phyloP scores from a whole-genome alignment of 2,888 invertebrate genomes.

The Drosophila mercatorum region DNA sequence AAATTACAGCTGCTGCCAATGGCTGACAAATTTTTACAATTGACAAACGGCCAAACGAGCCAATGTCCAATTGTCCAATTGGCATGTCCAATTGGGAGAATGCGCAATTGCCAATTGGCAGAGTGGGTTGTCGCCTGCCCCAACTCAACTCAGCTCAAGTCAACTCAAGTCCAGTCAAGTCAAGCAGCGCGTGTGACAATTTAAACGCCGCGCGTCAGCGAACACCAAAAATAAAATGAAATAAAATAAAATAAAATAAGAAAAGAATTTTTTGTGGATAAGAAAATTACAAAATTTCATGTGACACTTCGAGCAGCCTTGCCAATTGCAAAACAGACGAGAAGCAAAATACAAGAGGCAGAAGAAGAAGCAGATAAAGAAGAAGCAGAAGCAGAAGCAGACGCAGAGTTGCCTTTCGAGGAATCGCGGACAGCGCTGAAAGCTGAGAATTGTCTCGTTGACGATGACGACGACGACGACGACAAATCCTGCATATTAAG shows the following conservation, averaged over 20 bases:
- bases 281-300: slow-evolving; percentile 80
- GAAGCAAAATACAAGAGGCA: slow-evolving; percentile 25
- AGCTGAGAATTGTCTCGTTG: slow-evolving; percentile 12
- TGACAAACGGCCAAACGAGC: slow-evolving; percentile 30
- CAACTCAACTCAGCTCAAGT: background rate
- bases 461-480: background rate
- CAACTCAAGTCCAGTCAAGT: background rate
- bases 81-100: slow-evolving; percentile 12
- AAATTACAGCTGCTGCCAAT: slow-evolving; percentile 70
- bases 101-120: slow-evolving; percentile 18
- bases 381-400: background rate
- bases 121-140: slow-evolving; percentile 10
- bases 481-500: slow-evolving; percentile 17
- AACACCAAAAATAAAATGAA: slow-evolving; percentile 29
- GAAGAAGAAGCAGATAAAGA: background rate
- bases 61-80: slow-evolving; percentile 14
- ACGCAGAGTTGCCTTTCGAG: slow-evolving; percentile 29
- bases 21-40: slow-evolving; percentile 73
- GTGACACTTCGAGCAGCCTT: slow-evolving; percentile 66
- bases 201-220: slow-evolving; percentile 59
- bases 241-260: background rate
- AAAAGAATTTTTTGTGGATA: slow-evolving; percentile 46
- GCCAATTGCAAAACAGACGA: slow-evolving; percentile 44
- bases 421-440: slow-evolving; percentile 13
- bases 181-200: slow-evolving; percentile 55